These are phyloP conservation scores for Watsonalla cultraria DNA, from an alignment of 2,888 invertebrate species.

Conservation along the genomic window DNA sequence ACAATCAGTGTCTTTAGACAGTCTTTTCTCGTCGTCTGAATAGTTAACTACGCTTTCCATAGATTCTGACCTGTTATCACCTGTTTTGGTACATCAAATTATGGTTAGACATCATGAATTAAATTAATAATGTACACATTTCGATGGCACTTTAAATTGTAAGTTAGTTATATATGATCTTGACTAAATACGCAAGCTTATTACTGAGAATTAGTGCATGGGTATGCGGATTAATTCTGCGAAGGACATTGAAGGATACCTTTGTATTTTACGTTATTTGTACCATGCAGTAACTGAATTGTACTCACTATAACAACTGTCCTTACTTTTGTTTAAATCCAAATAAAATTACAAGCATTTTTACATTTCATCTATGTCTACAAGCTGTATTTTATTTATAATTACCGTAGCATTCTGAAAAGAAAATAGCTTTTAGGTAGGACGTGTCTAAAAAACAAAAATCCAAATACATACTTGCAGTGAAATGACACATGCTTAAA, in stretches of 20 bases:
- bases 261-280: not conserved
- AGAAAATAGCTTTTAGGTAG: conserved; percentile 1
- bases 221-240: conserved; percentile 53
- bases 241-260: not conserved
- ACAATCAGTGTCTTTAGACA: conserved; percentile 43
- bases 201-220: conserved; percentile 68
- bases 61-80: conserved; percentile 65
- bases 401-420: conserved; percentile 2
- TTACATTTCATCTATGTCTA: not conserved
- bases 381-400: not conserved
- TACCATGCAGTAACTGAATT: conserved; percentile 1
- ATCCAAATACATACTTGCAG: not conserved
- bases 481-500: not conserved
- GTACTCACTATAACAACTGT: not conserved
- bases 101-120: conserved; percentile 52
- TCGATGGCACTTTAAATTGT: conserved; percentile 11
- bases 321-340: not conserved
- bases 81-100: conserved; percentile 66
- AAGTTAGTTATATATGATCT: conserved; percentile 43
- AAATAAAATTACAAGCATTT: not conserved
- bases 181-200: conserved; percentile 37
- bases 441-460: not conserved
- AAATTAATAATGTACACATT: conserved; percentile 39
- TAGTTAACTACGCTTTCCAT: conserved; percentile 53
- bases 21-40: conserved; percentile 49